Conservation (phyloP, 1,140 invertebrate genomes). For the Hermetia illucens region DNA sequence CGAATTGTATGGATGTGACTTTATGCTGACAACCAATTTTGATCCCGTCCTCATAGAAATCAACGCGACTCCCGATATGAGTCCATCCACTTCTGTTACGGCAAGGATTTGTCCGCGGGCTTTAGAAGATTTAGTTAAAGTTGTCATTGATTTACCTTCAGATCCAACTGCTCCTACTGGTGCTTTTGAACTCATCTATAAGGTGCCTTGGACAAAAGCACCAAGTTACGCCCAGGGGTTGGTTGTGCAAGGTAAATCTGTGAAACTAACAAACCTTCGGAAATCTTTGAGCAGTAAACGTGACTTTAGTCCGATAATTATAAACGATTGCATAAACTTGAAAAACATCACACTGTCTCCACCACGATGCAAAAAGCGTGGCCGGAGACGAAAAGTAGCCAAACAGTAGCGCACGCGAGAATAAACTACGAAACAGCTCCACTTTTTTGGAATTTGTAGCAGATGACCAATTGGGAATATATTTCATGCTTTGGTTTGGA, state of each 20-base stretch:
- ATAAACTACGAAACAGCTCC: too few species aligned
- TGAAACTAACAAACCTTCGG: background rate
- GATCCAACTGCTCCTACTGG: conserved; percentile 35
- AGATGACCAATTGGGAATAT: too few species aligned
- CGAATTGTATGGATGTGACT: conserved; percentile 81
- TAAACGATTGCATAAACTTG: too few species aligned
- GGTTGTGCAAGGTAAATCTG: conserved; percentile 13
- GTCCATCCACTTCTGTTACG: conserved; percentile 61
- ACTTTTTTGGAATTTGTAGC: too few species aligned
- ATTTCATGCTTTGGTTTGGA: too few species aligned
- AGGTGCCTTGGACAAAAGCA: conserved; percentile 10
- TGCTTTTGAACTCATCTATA: conserved; percentile 32
- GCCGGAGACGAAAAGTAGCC: too few species aligned
- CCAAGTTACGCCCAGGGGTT: conserved; percentile 17
- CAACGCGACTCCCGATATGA: conserved; percentile 72
- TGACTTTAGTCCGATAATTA: too few species aligned
- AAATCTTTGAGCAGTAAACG: too few species aligned
- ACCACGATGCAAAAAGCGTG: too few species aligned
- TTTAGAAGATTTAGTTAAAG: conserved; percentile 65
- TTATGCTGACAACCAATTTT: conserved; percentile 67
- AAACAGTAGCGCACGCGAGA: too few species aligned
- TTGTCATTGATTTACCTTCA: conserved; percentile 2
- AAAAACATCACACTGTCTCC: too few species aligned
- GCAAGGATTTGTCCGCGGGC: conserved; percentile 60
- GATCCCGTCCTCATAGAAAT: conserved; percentile 82